Base-by-base conservation (phyloP, 2,797 vertebrate genomes). In the Echeneis naucrates region DNA sequence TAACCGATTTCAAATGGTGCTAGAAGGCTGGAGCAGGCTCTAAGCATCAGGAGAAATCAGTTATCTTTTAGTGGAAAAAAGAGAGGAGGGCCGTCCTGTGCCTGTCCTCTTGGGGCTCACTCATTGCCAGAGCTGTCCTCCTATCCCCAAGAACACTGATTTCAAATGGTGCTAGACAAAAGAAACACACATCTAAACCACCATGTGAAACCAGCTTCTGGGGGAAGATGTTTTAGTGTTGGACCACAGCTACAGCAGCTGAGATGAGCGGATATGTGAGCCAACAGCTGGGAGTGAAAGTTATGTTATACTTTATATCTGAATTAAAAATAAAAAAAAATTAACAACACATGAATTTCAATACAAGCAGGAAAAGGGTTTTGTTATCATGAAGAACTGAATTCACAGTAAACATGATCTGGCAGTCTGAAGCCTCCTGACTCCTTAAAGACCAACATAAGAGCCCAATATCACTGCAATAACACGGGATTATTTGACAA, bases 1-100 rank as follows among this genome's bases (percentile, higher is more conserved):
- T 99, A 99, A 99, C 98, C 97, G 98, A 99, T 99, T 99, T 99
- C 98, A 98, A 98, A 98, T 99, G 98, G 98, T 99, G 98, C 98
- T 99, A 99, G 98, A 99, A 95, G 95, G 94, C 94, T 82, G 71
- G 91, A 92, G 92, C 91, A 71, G 93, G 94, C 97, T 99, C 98
- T 97, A 96, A 96, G 94, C 98, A 99, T 97, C 98, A 99, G 92
- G 95, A 90, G 98, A 99, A 98, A 99, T 97, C 98, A 95, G 98
- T 99, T 96, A 99, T 99, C 97, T 94, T 96, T 95, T 93, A 92
- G 93, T 96, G 96, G 97, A 92, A 93, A 91, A 88, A 92, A 16
- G 77, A 14, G 40, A 60, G 54, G 48, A 44, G 13, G 40, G 13
- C 40, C 30, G 47, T 38, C 17, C 38, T 45, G 59, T n/a, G 45